Conservation (phyloP, 2,113 vertebrate genomes). For the Chloroceryle aenea region DNA sequence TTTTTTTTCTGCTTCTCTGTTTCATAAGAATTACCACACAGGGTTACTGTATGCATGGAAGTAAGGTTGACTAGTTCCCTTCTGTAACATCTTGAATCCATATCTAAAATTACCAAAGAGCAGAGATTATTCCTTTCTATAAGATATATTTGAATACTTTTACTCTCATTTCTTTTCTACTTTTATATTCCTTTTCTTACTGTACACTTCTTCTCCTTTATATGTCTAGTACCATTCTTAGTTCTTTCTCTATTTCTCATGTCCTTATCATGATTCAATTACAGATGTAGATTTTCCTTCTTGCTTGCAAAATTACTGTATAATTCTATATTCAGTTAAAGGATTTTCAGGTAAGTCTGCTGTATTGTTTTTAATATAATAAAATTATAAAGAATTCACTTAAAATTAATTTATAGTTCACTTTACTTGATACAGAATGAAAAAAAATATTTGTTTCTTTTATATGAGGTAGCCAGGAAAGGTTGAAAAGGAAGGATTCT, state of each 20-base stretch:
- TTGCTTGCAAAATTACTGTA: conserved; percentile 63
- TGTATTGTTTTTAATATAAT: conserved; percentile 39
- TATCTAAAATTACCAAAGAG: not conserved
- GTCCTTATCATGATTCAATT: conserved; percentile 49
- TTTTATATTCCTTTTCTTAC: not conserved
- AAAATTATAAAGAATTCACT: conserved; percentile 37
- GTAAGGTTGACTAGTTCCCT: not conserved
- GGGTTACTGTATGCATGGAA: not conserved
- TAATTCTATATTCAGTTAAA: conserved; percentile 57
- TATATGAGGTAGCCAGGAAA: not conserved
- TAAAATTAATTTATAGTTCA: conserved; percentile 43
- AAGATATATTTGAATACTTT: not conserved
- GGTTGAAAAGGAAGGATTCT: conserved; percentile 25
- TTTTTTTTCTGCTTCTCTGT: not conserved
- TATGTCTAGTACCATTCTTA: not conserved
- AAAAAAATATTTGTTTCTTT: conserved; percentile 29
- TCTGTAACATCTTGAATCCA: not conserved
- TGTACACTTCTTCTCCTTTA: not conserved
- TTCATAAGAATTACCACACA: not conserved
- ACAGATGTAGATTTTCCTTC: conserved; percentile 61
- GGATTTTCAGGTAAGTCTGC: conserved; percentile 57
- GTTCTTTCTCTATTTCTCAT: conserved; percentile 37
- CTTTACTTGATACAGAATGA: conserved; percentile 54
- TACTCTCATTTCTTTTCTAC: not conserved
- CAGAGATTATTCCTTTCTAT: not conserved